Evolutionary conservation across 2,888 invertebrate species (phyloP).

Genomic region (Tanaodytes sp.): DNA sequence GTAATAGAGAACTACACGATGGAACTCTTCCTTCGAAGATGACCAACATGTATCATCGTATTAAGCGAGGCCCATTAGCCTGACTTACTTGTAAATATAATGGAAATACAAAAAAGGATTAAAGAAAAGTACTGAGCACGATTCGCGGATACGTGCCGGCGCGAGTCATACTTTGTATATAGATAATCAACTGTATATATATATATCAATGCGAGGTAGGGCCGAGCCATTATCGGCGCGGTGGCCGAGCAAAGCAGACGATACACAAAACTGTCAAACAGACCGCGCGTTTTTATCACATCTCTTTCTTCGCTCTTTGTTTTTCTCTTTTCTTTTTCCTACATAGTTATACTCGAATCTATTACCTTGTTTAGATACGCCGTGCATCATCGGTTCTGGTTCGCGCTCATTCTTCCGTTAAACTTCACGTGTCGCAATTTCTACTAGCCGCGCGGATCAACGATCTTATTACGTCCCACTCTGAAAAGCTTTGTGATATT

Average conservation of each 20-base stretch:
- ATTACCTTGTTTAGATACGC: not conserved
- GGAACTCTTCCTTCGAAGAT: constrained; percentile 35
- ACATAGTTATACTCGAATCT: too few relatives aligned
- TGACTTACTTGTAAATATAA: constrained; percentile 69
- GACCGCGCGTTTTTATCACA: constrained; percentile 57
- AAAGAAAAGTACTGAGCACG: constrained; percentile 37
- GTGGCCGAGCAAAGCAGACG: constrained; percentile 40
- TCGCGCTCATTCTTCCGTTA: constrained; percentile 23
- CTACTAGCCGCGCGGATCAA: constrained; percentile 15
- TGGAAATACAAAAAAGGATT: too few relatives aligned
- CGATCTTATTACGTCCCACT: constrained; percentile 23
- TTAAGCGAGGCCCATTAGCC: constrained; percentile 34
- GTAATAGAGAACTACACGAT: constrained; percentile 22
- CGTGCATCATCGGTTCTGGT: constrained; percentile 22
- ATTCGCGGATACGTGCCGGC: constrained; percentile 60
- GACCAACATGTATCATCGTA: constrained; percentile 38
- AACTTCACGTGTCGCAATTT: constrained; percentile 19
- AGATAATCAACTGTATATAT: constrained; percentile 72
- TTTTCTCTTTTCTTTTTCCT: not conserved
- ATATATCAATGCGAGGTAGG: constrained; percentile 67
- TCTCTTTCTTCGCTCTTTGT: not conserved
- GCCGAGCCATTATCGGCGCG: constrained; percentile 68
- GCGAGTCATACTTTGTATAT: constrained; percentile 73
- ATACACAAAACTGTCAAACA: constrained; percentile 65
- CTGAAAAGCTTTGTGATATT: constrained; percentile 50